These are phyloP conservation scores for Cyprinodon diabolis DNA, from an alignment of 2,797 vertebrate genomes.

Conservation along the genomic window DNA sequence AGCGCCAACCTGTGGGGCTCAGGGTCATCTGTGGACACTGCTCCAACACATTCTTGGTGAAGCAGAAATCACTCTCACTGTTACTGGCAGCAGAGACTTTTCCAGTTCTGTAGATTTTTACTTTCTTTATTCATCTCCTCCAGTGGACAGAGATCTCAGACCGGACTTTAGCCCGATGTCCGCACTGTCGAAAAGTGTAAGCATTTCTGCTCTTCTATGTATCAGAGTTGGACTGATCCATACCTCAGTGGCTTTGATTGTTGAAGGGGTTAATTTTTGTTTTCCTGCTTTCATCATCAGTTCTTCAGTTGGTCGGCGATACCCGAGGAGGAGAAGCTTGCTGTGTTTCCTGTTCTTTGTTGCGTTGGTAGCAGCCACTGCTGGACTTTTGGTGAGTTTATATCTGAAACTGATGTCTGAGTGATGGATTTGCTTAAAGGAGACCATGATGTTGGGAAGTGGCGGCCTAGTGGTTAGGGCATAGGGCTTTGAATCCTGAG, in stretches of 20 bases:
- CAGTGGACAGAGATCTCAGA: constrained; percentile 91
- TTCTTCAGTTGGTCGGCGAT: constrained; percentile 87
- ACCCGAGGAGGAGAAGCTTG: constrained; percentile 85
- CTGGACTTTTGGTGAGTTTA: constrained; percentile 77
- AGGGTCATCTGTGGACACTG: constrained; percentile 91
- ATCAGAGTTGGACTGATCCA: neutral
- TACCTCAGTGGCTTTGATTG: neutral
- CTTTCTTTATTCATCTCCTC: neutral
- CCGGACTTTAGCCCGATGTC: constrained; percentile 86
- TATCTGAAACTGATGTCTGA: neutral
- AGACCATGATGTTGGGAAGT: neutral
- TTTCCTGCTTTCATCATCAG: constrained; percentile 63
- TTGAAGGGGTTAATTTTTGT: neutral
- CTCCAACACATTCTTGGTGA: constrained; percentile 88
- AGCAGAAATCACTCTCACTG: neutral
- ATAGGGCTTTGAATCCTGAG: too few relatives aligned
- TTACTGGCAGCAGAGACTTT: too few relatives aligned
- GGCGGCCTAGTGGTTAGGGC: too few relatives aligned
- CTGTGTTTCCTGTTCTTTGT: constrained; percentile 86
- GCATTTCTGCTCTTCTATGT: constrained; percentile 37
- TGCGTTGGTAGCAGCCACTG: constrained; percentile 74
- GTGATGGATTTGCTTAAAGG: neutral
- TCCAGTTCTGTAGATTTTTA: neutral
- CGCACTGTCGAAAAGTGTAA: constrained; percentile 91
- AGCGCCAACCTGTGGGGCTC: constrained; percentile 80